Percentiles rank a stretch among this genome's conserved stretches.
phyloP scores from a whole-genome alignment of 2,113 vertebrate genomes.

The Burhinus oedicnemus region DNA sequence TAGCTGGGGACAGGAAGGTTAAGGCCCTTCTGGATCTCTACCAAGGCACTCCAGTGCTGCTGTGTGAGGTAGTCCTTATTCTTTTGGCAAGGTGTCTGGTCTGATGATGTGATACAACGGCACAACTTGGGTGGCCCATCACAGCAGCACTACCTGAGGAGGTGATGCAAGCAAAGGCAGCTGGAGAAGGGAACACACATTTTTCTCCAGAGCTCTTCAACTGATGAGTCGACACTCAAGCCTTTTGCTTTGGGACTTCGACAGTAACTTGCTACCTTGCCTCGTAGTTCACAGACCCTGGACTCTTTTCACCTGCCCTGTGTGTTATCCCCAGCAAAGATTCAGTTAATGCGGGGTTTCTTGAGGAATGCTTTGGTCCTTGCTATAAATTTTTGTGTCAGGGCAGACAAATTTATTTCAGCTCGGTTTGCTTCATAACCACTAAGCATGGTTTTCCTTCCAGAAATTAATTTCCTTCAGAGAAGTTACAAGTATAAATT shows the following conservation, averaged over 20 bases:
- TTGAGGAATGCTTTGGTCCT: background rate
- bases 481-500: background rate
- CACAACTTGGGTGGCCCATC: background rate
- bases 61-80: background rate
- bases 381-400: background rate
- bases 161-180: background rate
- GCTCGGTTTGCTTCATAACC: background rate
- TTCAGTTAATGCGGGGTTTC: background rate
- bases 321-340: background rate
- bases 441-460: background rate
- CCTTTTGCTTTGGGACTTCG: background rate
- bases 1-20: background rate
- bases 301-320: background rate
- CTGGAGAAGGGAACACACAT: background rate
- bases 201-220: background rate
- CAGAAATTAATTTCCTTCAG: slow-evolving; percentile 5
- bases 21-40: background rate
- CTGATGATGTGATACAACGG: background rate
- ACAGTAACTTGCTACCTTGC: background rate
- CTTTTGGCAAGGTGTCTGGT: background rate
- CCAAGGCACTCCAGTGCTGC: background rate
- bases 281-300: background rate
- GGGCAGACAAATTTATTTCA: background rate
- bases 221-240: background rate
- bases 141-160: background rate